Percentiles rank a stretch among this genome's conserved stretches.
Evolutionary conservation across 2,113 vertebrate species (phyloP).

Genomic region (mouse (Mus musculus)): GRCm39 chr5:88727001-88727500

Average conservation of each 20-base stretch:
- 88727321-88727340: background rate
- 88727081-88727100: background rate
- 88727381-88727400: background rate
- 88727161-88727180: background rate
- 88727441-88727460: background rate
- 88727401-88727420: background rate
- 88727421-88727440: background rate
- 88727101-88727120: background rate
- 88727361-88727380: background rate
- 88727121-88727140: background rate
- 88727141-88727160: background rate
- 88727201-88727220: background rate
- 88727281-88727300: background rate
- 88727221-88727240: background rate
- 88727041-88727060: background rate
- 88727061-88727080: no score
- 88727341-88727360: background rate
- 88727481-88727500: background rate
- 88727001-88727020: no score
- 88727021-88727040: background rate
- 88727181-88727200: constrained; percentile 1
- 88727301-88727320: background rate
- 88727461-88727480: constrained; percentile 6
- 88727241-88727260: no score
- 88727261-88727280: background rate